Evolutionary conservation across 1,140 invertebrate genomes (phyloP).

Genomic region (Chironomus tepperi): DNA sequence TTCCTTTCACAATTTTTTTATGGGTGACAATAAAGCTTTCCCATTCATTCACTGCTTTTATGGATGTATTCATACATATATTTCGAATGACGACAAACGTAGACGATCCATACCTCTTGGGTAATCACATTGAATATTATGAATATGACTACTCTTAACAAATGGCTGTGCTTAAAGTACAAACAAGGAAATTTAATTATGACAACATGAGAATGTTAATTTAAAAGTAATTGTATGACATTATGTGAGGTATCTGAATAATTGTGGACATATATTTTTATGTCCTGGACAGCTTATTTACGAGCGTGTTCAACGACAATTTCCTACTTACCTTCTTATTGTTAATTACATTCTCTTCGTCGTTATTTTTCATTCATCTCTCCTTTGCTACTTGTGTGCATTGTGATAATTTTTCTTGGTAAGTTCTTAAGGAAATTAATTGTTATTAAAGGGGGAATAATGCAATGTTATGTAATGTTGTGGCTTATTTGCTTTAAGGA

Average conservation of each 20-base stretch:
- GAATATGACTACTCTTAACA: not conserved
- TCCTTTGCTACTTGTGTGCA: no score
- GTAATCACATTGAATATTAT: not conserved
- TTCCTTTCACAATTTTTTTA: not conserved
- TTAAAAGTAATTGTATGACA: not conserved
- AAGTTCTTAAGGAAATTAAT: no score
- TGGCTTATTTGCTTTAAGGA: no score
- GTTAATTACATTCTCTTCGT: no score
- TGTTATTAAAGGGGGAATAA: no score
- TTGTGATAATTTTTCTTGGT: no score
- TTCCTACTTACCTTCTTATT: no score
- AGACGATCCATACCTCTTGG: not conserved
- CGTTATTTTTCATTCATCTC: no score
- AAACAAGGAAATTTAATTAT: not conserved
- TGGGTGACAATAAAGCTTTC: conserved; percentile 18
- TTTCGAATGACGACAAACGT: no score
- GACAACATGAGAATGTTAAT: not conserved
- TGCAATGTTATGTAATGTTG: no score
- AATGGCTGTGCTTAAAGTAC: no score
- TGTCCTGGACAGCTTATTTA: not conserved
- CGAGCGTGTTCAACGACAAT: not conserved
- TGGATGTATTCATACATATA: not conserved
- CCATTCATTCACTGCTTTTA: not conserved
- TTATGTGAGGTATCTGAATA: not conserved
- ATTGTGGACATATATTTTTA: no score